A percentile compares a stretch with the other conserved stretches of the same genome.
phyloP scores from a whole-genome alignment of 2,113 vertebrate genomes.

The Scolopax mira region DNA sequence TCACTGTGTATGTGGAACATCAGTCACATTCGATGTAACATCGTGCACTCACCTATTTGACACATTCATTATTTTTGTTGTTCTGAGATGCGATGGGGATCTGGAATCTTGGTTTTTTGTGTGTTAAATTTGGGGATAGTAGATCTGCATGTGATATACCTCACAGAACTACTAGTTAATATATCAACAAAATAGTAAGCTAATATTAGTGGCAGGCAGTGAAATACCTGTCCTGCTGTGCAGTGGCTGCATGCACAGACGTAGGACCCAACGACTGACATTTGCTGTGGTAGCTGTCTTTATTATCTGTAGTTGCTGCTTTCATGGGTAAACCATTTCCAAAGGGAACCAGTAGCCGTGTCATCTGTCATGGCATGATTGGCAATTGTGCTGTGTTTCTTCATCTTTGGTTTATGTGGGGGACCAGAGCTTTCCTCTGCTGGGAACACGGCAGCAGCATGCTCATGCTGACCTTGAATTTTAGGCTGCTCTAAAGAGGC shows the following conservation, averaged over 20 bases:
- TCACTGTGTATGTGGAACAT: background rate
- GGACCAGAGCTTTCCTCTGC: background rate
- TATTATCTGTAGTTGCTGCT: background rate
- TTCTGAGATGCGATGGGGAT: background rate
- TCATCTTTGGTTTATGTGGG: background rate
- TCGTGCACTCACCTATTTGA: background rate
- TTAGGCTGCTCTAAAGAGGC: background rate
- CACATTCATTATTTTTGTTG: background rate
- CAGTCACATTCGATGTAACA: background rate
- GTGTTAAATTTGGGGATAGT: background rate
- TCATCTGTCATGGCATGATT: background rate
- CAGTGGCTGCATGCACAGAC: background rate
- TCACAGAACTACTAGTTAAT: constrained; percentile 45
- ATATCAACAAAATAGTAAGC: constrained; percentile 36
- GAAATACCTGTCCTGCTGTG: background rate
- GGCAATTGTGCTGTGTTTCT: background rate
- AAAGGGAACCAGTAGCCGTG: background rate
- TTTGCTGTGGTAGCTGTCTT: background rate
- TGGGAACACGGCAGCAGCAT: background rate
- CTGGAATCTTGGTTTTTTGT: background rate
- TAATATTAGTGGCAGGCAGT: background rate
- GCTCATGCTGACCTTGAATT: background rate
- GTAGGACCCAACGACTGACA: background rate
- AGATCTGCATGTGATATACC: constrained; percentile 58
- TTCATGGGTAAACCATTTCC: background rate